Base-by-base conservation (phyloP, 2,888 invertebrate species). In the Drosophila greeni region DNA sequence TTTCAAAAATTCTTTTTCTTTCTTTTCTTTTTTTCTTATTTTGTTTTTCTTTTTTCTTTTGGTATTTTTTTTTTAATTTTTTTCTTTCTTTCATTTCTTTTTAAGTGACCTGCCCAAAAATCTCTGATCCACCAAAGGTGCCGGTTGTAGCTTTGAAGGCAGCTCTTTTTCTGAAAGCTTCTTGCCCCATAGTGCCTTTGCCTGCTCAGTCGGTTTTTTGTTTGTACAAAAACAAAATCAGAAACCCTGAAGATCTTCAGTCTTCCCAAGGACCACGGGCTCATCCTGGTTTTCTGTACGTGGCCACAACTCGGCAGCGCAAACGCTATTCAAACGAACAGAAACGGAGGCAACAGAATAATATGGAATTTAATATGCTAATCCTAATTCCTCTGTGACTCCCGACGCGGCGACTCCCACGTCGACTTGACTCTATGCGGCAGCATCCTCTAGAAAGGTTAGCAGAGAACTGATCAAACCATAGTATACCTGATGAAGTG, bases 401-500 rank as follows among this genome's bases (percentile, higher is more conserved):
- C 65, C 48, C 33, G 64, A 56, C 49, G 65, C 55, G 48, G 36
- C 43, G 42, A 39, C 24, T 69, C 62, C 73, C 71, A 66, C 64
- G 75, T 39, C 58, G 78, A 48, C 18, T 14, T 20, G 24, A 47
- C 20, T 20, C 14, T 45, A 36, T 55, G 61, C 29, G 42, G 40
- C 40, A 48, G 43, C 54, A 60, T 59, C 62, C 61, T 36, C 54
- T 55, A 51, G 51, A 61, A 45, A 47, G 26, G 45, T 34, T 53
- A 37, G 16, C 57, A 42, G 26, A 57, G 16, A 31, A 34, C 57
- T 29, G 42, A 62, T 72, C 66, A 80, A 55, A 70, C 36, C 26
- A 81, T 73, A 81, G 62, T 81, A 92, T 95, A 97, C 95, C 96
- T 96, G 90, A 96, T 91, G 86, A 96, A 97, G 33, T 92, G 89